These are phyloP conservation scores for Pomacea maculata DNA, from an alignment of 1,140 invertebrate genomes.

Conservation along the genomic window DNA sequence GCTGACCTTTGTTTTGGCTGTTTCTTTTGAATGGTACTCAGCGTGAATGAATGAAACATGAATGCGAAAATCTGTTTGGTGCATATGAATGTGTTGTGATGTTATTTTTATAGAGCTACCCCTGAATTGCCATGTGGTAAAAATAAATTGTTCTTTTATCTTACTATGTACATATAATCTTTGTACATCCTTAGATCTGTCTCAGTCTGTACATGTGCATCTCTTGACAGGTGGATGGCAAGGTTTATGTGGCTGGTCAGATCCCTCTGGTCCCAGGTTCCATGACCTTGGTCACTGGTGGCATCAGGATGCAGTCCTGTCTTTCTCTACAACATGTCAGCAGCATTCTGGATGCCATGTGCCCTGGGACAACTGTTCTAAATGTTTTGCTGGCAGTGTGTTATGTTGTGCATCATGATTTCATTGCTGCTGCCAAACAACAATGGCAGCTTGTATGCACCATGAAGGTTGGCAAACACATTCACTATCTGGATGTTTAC, in stretches of 20 bases:
- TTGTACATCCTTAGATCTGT: not conserved
- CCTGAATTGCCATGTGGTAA: too few species aligned
- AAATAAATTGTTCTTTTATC: too few species aligned
- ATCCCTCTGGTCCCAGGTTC: slow-evolving; percentile 88
- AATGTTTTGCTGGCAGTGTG: slow-evolving; percentile 71
- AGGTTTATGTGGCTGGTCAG: slow-evolving; percentile 89
- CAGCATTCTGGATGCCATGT: slow-evolving; percentile 81
- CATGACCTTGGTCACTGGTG: slow-evolving; percentile 78
- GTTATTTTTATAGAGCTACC: too few species aligned
- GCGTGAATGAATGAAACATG: too few species aligned
- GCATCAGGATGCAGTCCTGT: slow-evolving; percentile 80
- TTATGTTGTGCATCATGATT: slow-evolving; percentile 53
- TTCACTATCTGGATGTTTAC: too few species aligned
- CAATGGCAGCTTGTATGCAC: slow-evolving; percentile 63
- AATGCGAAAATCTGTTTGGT: too few species aligned
- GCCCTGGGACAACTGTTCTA: slow-evolving; percentile 77
- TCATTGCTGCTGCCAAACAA: slow-evolving; percentile 46
- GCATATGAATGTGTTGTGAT: not conserved
- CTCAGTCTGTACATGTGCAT: slow-evolving; percentile 13
- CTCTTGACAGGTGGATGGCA: slow-evolving; percentile 75
- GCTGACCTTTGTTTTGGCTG: too few species aligned
- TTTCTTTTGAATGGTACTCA: too few species aligned
- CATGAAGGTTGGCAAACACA: too few species aligned
- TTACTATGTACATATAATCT: not conserved
- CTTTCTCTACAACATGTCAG: slow-evolving; percentile 84